phyloP scores from a whole-genome alignment of 2,797 vertebrate genomes.

The Geotrypetes seraphini region DNA sequence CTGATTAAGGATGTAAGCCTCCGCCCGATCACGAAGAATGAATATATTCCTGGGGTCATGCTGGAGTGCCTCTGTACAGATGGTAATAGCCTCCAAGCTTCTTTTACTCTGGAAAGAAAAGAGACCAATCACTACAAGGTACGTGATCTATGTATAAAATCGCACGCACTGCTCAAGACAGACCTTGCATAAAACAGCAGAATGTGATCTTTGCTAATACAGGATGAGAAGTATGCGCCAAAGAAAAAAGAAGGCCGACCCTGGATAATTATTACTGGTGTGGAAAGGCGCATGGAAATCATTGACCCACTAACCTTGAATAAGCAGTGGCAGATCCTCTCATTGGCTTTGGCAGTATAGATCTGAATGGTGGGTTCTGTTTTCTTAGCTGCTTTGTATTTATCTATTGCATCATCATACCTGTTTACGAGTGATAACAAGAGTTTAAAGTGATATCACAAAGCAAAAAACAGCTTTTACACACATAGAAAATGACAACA shows the following conservation, averaged over 20 bases:
- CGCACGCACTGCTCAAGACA: too few species aligned
- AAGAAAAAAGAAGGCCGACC: too few species aligned
- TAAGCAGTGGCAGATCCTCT: slow-evolving; percentile 66
- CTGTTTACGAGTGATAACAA: slow-evolving; percentile 17
- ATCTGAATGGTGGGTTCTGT: slow-evolving; percentile 51
- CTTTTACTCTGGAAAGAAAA: slow-evolving; percentile 35
- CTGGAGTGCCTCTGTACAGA: slow-evolving; percentile 69
- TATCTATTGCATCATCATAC: slow-evolving; percentile 60
- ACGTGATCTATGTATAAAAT: too few species aligned
- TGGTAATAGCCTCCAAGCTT: slow-evolving; percentile 50
- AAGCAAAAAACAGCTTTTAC: too few species aligned
- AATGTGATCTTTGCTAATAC: too few species aligned
- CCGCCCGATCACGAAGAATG: slow-evolving; percentile 64
- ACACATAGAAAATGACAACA: too few species aligned
- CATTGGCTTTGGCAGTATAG: slow-evolving; percentile 65
- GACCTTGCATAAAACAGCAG: too few species aligned
- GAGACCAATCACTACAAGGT: too few species aligned
- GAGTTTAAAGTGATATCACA: too few species aligned
- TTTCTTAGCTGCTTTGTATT: slow-evolving; percentile 58
- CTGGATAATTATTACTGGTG: too few species aligned
- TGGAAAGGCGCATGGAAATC: not conserved
- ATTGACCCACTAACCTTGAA: slow-evolving; percentile 6
- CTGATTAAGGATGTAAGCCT: slow-evolving; percentile 72
- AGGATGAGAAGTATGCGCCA: too few species aligned
- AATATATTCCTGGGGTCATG: slow-evolving; percentile 63